Evolutionary conservation across 1,140 invertebrate genomes (phyloP), one percentile per base, ranked within the genome.

Genomic region (Drosophila biarmipes): DNA sequence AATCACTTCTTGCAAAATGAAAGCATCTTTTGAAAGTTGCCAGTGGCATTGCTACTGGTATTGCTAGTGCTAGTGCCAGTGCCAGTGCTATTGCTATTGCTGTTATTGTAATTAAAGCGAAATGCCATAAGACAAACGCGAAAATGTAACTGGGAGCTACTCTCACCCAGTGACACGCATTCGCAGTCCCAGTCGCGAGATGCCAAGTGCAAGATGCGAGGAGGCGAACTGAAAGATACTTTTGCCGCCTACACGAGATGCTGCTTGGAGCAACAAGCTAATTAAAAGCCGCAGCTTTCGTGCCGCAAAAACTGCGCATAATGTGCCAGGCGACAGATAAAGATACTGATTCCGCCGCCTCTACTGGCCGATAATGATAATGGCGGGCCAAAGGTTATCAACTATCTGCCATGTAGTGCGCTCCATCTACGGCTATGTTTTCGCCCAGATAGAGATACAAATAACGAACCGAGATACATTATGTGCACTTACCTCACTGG

Each of bases 11-110:
- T 76, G 84, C 79, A 87, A 87, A 87, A 87, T 87, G 84, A 87
- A 87, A 87, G 84, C 84, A 87, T 89, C 84, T 87, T 87, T 87
- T 87, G 84, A 87, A 87, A 87, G 84, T 87, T 87, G 79, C 75
- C 11, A 12, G 62, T 81, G 54, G 15, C 31, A 14, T 45, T 46
- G 43, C 17, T 12, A 17, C 29, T 62, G 59, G 31, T 37, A 37
- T 40, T 34, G 40, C 55, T 45, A 21, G 12, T 56, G 42, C 45
- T 51, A 21, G 21, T 57, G 40, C 55, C 42, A 21, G 12, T 56
- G 42, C 45, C 46, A 21, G 21, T 57, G 56, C 53, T 10, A 8
- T 17, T 38, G 43, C 37, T 68, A 31, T 57, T 77, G 64, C 68
- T 86, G 78, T 82, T 86, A 86, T 86, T 86, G 74, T 89, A 87